These are phyloP conservation scores for Apodemia mormo DNA, from an alignment of 2,888 invertebrate species.

Conservation along the genomic window DNA sequence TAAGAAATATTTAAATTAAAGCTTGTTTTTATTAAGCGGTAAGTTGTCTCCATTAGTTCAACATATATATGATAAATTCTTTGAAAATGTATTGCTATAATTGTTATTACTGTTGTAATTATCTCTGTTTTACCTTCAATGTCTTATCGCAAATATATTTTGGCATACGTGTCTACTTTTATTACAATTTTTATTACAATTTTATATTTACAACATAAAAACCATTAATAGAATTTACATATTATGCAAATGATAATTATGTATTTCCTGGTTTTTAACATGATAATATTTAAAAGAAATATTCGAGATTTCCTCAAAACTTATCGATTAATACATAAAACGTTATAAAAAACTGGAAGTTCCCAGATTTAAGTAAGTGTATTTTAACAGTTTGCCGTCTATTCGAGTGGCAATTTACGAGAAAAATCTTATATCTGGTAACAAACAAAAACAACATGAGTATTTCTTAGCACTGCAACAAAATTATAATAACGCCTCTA, in stretches of 20 bases:
- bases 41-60: too few relatives aligned
- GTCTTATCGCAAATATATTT: too few relatives aligned
- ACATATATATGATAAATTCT: too few relatives aligned
- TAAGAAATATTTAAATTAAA: too few relatives aligned
- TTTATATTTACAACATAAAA: neutral
- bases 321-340: neutral
- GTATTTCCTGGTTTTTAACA: neutral
- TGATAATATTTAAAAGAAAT: neutral
- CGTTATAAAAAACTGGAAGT: neutral
- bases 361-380: neutral
- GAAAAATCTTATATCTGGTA: neutral
- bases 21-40: too few relatives aligned
- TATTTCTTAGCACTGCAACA: neutral
- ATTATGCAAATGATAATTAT: neutral
- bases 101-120: too few relatives aligned
- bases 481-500: neutral
- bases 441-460: neutral
- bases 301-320: neutral
- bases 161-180: neutral
- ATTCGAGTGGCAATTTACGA: neutral
- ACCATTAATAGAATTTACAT: conserved; percentile 2
- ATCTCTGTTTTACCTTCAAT: too few relatives aligned
- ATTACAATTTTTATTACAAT: conserved; percentile 6
- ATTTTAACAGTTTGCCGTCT: neutral
- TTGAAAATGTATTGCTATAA: too few relatives aligned